phyloP scores from a whole-genome alignment of 2,113 vertebrate genomes.

The Chinchilla lanigera region DNA sequence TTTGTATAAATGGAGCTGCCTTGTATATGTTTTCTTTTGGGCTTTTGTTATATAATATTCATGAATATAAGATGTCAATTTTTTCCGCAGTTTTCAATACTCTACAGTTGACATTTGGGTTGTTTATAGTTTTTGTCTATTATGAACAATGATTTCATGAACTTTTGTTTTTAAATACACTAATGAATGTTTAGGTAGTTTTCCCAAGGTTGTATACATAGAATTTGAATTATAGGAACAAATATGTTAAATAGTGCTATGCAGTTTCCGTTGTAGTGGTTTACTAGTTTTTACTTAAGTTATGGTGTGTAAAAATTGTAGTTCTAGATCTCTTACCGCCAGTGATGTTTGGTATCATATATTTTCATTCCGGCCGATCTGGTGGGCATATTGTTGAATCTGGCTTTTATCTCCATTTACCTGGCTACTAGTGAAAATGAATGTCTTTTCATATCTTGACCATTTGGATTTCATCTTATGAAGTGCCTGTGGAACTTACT shows the following conservation, averaged over 20 bases:
- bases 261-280: not conserved
- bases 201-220: not conserved
- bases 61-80: slow-evolving; percentile 28
- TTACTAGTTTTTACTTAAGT: slow-evolving; percentile 42
- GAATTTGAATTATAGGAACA: slow-evolving; percentile 31
- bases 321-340: not conserved
- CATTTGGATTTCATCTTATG: slow-evolving; percentile 42
- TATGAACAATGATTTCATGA: slow-evolving; percentile 22
- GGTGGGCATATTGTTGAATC: not conserved
- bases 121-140: slow-evolving; percentile 9
- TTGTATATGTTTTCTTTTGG: not conserved
- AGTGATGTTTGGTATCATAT: not conserved
- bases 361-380: not conserved
- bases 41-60: slow-evolving; percentile 1
- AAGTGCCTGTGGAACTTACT: slow-evolving; percentile 53
- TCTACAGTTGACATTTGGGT: slow-evolving; percentile 32
- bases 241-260: not conserved
- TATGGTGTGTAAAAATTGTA: not conserved
- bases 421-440: not conserved
- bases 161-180: slow-evolving; percentile 21
- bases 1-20: slow-evolving; percentile 39
- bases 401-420: slow-evolving; percentile 18
- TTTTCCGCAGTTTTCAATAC: not conserved
- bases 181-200: slow-evolving; percentile 22
- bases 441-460: not conserved